Evolutionary conservation across 2,113 vertebrate species (phyloP).

Genomic region (Dicaeum eximium): DNA sequence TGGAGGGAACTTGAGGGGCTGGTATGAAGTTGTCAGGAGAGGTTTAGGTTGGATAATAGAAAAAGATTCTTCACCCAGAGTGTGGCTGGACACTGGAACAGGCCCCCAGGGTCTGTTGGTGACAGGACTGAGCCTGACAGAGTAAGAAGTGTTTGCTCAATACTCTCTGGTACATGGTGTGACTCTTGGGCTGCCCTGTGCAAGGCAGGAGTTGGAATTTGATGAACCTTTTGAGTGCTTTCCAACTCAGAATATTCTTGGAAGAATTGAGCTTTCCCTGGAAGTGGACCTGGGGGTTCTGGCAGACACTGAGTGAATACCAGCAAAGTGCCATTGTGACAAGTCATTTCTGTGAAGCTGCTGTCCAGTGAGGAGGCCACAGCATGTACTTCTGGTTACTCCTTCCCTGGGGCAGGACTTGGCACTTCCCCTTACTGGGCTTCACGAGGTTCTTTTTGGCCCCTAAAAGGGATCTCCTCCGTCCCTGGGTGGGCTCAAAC

Average conservation of each 20-base stretch:
- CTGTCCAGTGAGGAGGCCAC: not conserved
- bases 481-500: slow-evolving; percentile 79
- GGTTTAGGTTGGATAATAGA: not conserved
- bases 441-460: rapidly evolving
- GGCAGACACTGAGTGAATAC: not conserved
- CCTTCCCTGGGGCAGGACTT: not conserved
- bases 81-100: not conserved
- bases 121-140: no score
- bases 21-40: not conserved
- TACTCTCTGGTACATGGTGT: not conserved
- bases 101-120: no score
- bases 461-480: not conserved
- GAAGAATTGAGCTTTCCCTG: not conserved
- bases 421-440: rapidly evolving
- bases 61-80: not conserved
- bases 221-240: not conserved
- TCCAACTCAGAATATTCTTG: not conserved
- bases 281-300: not conserved
- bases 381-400: not conserved
- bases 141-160: not conserved
- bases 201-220: not conserved
- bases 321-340: not conserved
- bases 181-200: not conserved
- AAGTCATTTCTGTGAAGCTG: not conserved
- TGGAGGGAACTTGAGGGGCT: not conserved